Evolutionary conservation across 2,888 invertebrate species (phyloP).

Genomic region (Temnothorax ravouxi): DNA sequence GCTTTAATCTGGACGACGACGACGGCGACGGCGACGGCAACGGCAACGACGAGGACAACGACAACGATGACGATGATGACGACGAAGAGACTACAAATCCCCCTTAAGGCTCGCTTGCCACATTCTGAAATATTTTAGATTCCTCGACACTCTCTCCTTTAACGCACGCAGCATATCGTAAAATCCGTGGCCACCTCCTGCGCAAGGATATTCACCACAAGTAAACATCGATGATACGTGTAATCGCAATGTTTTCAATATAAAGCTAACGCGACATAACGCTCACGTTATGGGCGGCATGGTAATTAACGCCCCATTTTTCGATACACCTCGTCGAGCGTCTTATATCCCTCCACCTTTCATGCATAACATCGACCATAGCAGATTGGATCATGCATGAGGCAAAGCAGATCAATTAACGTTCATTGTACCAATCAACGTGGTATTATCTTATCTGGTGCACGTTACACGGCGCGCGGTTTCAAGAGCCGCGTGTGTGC

Average conservation of each 20-base stretch:
- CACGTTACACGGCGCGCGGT: background rate
- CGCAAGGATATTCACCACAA: slow-evolving; percentile 15
- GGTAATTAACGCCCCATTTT: slow-evolving; percentile 11
- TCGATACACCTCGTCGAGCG: background rate
- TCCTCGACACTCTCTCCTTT: slow-evolving; percentile 63
- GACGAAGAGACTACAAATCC: slow-evolving; percentile 24
- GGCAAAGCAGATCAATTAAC: background rate
- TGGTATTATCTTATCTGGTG: background rate
- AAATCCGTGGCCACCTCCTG: slow-evolving; percentile 50
- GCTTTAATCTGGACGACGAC: slow-evolving; percentile 64
- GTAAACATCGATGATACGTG: slow-evolving; percentile 20
- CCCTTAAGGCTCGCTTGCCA: slow-evolving; percentile 57
- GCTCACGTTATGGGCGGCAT: background rate
- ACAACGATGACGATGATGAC: slow-evolving; percentile 49
- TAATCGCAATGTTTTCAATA: slow-evolving; percentile 27
- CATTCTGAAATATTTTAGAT: slow-evolving; percentile 65
- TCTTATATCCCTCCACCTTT: background rate
- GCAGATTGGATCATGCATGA: background rate
- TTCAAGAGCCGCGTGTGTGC: background rate
- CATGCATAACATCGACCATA: background rate
- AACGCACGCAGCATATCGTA: slow-evolving; percentile 52
- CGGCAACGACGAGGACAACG: background rate
- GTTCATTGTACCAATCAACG: too few species aligned
- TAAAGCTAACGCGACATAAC: slow-evolving; percentile 27
- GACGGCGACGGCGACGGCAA: background rate